Percentiles rank a stretch among this genome's conserved stretches.
Conservation (phyloP, 2,113 vertebrate genomes). For the Calyptommatus sinebrachiatus region DNA sequence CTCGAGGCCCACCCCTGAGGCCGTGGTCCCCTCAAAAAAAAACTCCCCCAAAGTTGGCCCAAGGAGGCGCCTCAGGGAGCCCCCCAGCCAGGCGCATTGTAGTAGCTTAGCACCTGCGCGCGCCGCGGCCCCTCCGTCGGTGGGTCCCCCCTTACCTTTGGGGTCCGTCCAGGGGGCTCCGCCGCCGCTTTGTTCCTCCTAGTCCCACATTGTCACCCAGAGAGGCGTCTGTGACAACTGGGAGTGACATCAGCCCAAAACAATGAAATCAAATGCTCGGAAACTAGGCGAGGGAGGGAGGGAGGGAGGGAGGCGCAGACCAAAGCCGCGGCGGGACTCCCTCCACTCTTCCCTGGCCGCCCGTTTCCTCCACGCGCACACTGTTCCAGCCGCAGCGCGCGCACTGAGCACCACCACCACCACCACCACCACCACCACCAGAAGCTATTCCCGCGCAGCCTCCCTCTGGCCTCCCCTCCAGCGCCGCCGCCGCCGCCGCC, state of each 20-base stretch:
- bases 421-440: not conserved
- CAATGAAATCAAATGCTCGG: constrained; percentile 79
- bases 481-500: constrained; percentile 35
- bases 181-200: constrained; percentile 65
- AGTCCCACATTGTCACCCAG: constrained; percentile 78
- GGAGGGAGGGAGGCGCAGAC: constrained; percentile 67
- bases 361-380: constrained; percentile 36
- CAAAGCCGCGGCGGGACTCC: constrained; percentile 67
- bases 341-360: constrained; percentile 63
- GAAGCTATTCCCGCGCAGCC: constrained; percentile 36
- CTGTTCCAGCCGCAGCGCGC: not conserved
- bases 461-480: constrained; percentile 52
- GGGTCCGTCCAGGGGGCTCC: constrained; percentile 54
- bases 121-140: not conserved
- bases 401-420: constrained; percentile 3
- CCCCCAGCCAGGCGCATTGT: no score
- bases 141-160: constrained; percentile 37
- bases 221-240: constrained; percentile 73
- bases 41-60: not conserved
- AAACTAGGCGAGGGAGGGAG: constrained; percentile 62
- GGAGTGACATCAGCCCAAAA: constrained; percentile 73
- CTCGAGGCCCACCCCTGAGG: not conserved
- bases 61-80: no score
- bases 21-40: not conserved
- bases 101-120: no score